A percentile compares a stretch with the other conserved stretches of the same genome.
phyloP scores from a whole-genome alignment of 2,888 invertebrate genomes.

The Yponomeuta evonymella region DNA sequence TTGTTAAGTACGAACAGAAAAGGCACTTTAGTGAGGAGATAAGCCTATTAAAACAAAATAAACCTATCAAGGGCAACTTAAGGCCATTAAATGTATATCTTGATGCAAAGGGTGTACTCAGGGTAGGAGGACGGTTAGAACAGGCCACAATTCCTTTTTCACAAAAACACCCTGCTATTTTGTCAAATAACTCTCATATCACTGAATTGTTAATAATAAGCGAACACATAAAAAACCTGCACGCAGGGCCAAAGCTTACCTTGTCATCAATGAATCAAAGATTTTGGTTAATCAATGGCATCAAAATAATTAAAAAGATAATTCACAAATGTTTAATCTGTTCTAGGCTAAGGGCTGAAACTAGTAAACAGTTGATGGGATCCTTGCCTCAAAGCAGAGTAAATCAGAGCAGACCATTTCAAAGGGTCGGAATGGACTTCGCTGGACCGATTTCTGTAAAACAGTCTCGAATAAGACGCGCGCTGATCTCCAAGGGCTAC shows the following conservation, averaged over 20 bases:
- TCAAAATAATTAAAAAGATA: slow-evolving; percentile 24
- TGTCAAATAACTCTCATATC: slow-evolving; percentile 9
- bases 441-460: slow-evolving; percentile 23
- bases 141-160: slow-evolving; percentile 4
- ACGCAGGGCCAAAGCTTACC: slow-evolving; percentile 20
- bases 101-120: neutral
- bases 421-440: slow-evolving; percentile 24
- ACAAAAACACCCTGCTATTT: slow-evolving; percentile 13
- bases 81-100: slow-evolving; percentile 2
- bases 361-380: slow-evolving; percentile 24
- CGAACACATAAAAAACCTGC: slow-evolving; percentile 20
- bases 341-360: slow-evolving; percentile 22
- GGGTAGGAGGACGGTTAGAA: slow-evolving; percentile 11
- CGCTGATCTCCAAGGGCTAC: slow-evolving; percentile 22
- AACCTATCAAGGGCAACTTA: slow-evolving; percentile 2
- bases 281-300: slow-evolving; percentile 25
- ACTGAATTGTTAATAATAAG: slow-evolving; percentile 5
- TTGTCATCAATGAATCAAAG: slow-evolving; percentile 19
- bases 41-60: neutral
- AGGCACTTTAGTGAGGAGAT: neutral
- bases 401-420: slow-evolving; percentile 19
- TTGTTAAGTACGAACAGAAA: slow-evolving; percentile 5
- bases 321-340: slow-evolving; percentile 24
- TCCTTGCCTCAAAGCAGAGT: slow-evolving; percentile 21
- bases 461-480: slow-evolving; percentile 18